Conservation (phyloP, 2,113 vertebrate genomes). For the Sisor rabdophorus region DNA sequence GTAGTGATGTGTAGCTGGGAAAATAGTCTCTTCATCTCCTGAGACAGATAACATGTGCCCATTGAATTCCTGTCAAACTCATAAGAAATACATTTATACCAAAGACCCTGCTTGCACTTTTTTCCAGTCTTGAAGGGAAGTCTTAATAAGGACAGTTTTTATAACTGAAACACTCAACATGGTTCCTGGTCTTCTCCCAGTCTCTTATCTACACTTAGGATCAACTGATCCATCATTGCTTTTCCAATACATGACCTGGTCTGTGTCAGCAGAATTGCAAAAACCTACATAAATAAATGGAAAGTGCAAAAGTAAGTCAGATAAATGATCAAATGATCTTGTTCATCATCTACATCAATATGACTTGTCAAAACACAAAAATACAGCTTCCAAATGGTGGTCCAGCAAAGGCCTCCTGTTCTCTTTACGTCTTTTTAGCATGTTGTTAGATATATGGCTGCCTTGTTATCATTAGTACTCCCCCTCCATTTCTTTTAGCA, state of each 20-base stretch:
- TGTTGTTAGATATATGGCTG: slow-evolving; percentile 36
- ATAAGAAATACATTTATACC: slow-evolving; percentile 44
- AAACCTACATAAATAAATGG: slow-evolving; percentile 28
- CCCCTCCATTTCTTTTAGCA: slow-evolving; percentile 42
- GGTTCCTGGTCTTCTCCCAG: slow-evolving; percentile 44
- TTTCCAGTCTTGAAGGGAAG: slow-evolving; percentile 45
- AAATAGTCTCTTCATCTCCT: slow-evolving; percentile 46
- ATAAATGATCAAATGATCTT: slow-evolving; percentile 13
- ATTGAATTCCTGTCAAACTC: slow-evolving; percentile 49
- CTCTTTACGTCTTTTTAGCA: slow-evolving; percentile 1
- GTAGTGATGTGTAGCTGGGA: slow-evolving; percentile 14
- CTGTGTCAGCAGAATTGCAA: slow-evolving; percentile 59
- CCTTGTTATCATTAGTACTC: slow-evolving; percentile 52
- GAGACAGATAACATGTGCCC: slow-evolving; percentile 47
- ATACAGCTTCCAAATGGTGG: slow-evolving; percentile 18
- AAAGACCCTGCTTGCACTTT: slow-evolving; percentile 9
- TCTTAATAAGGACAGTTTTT: slow-evolving; percentile 54
- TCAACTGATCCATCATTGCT: slow-evolving; percentile 55
- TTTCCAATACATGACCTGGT: slow-evolving; percentile 30
- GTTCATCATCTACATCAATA: neutral
- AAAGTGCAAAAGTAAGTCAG: slow-evolving; percentile 6
- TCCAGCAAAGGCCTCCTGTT: slow-evolving; percentile 5
- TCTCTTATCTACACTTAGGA: slow-evolving; percentile 52
- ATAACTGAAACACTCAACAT: slow-evolving; percentile 54
- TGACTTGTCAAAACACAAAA: neutral